A percentile compares a stretch with the other conserved stretches of the same genome.
These are phyloP conservation scores for Protobothrops mucrosquamatus DNA, from an alignment of 2,113 vertebrate species.

Conservation along the genomic window DNA sequence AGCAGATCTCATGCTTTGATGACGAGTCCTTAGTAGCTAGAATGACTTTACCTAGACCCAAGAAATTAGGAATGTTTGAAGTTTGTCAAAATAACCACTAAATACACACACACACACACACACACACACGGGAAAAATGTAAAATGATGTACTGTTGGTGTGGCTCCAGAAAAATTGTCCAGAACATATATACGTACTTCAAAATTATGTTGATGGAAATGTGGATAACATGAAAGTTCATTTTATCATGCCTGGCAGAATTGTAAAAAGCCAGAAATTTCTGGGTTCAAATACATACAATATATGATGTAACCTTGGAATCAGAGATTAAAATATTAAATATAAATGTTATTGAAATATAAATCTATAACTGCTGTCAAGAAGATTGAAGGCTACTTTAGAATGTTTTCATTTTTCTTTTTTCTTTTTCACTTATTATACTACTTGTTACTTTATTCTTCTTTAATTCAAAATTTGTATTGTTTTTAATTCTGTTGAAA, in stretches of 20 bases:
- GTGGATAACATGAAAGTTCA: neutral
- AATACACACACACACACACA: neutral
- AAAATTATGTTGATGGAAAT: neutral
- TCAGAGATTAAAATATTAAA: neutral
- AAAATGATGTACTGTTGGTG: neutral
- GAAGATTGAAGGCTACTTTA: neutral
- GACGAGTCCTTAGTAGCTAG: neutral
- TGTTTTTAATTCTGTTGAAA: neutral
- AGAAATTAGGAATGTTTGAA: neutral
- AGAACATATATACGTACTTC: neutral
- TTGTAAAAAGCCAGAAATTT: neutral
- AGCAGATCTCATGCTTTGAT: neutral
- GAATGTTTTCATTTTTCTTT: neutral
- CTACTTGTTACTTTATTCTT: neutral
- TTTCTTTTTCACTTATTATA: neutral
- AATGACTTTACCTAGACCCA: neutral
- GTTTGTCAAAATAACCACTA: neutral
- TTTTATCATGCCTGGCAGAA: neutral
- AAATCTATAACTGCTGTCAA: neutral
- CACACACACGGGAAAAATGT: neutral
- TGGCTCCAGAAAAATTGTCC: neutral
- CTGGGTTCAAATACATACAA: neutral
- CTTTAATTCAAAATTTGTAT: neutral
- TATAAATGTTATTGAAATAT: neutral
- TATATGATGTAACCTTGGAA: neutral